Evolutionary conservation across 2,113 vertebrate genomes (phyloP).

Genomic region (Grus americana): DNA sequence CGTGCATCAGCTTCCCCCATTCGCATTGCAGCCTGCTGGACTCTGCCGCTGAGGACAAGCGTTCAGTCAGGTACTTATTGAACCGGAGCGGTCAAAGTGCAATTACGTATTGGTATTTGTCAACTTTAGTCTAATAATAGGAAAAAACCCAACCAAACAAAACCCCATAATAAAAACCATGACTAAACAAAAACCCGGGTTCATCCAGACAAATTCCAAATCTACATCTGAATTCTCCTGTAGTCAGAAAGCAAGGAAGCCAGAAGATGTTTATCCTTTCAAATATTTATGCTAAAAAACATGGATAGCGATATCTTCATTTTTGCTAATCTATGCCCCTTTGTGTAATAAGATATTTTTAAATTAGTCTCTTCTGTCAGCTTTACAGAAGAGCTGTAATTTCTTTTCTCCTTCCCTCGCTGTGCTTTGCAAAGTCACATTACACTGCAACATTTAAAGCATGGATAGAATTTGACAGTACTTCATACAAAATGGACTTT

Average conservation of each 20-base stretch:
- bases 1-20: accelerated
- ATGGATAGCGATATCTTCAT: neutral
- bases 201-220: neutral
- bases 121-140: neutral
- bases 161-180: accelerated
- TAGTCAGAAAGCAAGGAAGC: neutral
- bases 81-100: neutral
- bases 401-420: neutral
- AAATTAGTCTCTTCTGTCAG: neutral
- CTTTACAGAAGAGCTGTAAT: neutral
- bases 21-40: neutral
- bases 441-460: neutral
- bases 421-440: neutral
- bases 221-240: neutral
- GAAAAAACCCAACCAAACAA: neutral
- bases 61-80: too few species aligned
- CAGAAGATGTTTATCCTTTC: neutral
- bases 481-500: neutral
- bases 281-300: neutral
- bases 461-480: neutral
- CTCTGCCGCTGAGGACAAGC: neutral
- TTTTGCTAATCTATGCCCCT: neutral
- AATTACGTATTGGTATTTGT: neutral
- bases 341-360: neutral
- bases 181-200: neutral